These are phyloP conservation scores for Tetrao urogallus DNA, from an alignment of 2,113 vertebrate genomes.

Conservation along the genomic window DNA sequence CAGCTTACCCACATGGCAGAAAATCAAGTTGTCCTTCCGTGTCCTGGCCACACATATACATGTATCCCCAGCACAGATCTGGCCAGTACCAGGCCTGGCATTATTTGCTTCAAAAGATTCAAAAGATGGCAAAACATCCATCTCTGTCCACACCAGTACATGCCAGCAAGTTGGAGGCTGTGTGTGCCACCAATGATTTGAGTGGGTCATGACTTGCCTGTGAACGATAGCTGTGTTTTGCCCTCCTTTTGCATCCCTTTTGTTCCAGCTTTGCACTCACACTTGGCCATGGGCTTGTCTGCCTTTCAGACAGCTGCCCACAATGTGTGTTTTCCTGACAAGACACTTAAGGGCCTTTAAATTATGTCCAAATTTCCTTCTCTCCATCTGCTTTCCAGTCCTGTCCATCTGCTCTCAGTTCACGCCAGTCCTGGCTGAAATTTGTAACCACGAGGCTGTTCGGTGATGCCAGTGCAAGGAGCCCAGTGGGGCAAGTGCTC, in stretches of 20 bases:
- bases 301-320: accelerated
- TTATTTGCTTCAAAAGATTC: neutral
- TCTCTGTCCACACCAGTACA: no score
- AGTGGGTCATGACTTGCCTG: accelerated
- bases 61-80: neutral
- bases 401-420: conserved; percentile 2
- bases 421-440: neutral
- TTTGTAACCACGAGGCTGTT: neutral
- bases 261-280: neutral
- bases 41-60: neutral
- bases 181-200: neutral
- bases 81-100: neutral
- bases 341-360: neutral
- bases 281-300: neutral
- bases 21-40: neutral
- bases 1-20: neutral
- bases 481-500: accelerated
- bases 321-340: neutral
- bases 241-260: neutral
- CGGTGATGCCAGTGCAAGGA: accelerated
- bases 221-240: neutral
- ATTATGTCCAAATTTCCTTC: conserved; percentile 6
- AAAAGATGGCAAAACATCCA: neutral
- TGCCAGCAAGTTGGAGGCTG: neutral
- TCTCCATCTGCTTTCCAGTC: conserved; percentile 11